Evolutionary conservation across 2,797 vertebrate genomes (phyloP).

Genomic region (Hydrolagus colliei): DNA sequence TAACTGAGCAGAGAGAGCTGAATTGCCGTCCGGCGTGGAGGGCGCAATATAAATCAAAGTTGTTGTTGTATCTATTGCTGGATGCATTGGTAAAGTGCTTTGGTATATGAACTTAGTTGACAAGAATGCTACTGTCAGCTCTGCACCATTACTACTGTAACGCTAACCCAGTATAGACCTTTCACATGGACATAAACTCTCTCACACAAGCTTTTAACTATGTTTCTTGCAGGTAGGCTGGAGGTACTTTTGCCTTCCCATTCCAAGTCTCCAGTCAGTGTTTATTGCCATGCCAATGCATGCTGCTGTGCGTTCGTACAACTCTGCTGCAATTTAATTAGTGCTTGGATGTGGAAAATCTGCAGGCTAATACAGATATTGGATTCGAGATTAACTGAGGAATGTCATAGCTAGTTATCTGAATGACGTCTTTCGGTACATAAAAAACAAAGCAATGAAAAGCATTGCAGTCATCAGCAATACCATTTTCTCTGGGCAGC

Average conservation of each 20-base stretch:
- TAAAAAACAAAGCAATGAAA: slow-evolving; percentile 16
- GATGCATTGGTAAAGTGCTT: no score
- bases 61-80: no score
- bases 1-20: no score
- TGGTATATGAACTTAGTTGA: no score
- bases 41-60: no score
- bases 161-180: neutral
- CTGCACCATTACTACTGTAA: no score
- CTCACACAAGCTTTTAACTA: neutral
- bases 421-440: neutral
- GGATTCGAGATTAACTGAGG: slow-evolving; percentile 19
- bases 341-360: slow-evolving; percentile 23
- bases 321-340: slow-evolving; percentile 17
- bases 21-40: no score
- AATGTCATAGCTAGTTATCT: slow-evolving; percentile 14
- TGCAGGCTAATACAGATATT: slow-evolving; percentile 22
- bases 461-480: slow-evolving; percentile 17
- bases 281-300: slow-evolving; percentile 20
- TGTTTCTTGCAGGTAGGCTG: neutral
- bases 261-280: neutral
- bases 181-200: neutral
- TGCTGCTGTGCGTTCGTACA: neutral
- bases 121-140: no score
- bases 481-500: neutral
- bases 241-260: neutral